Conservation (phyloP, 2,113 vertebrate genomes). For the Galbula dea region DNA sequence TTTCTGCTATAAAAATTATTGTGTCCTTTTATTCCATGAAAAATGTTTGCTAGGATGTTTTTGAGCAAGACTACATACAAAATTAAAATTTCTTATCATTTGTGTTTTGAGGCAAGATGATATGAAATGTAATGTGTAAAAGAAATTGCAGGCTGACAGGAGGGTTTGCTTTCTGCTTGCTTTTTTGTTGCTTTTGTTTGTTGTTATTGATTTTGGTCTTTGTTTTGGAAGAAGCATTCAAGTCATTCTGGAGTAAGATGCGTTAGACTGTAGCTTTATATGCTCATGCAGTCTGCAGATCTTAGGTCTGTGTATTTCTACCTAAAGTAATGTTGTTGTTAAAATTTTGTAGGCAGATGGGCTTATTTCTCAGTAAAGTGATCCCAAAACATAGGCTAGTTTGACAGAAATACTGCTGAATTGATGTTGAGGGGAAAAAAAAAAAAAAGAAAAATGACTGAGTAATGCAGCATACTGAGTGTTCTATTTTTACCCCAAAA, state of each 20-base stretch:
- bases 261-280: not conserved
- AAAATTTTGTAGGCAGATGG: slow-evolving; percentile 24
- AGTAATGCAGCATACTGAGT: not conserved
- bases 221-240: not conserved
- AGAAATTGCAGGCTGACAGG: not conserved
- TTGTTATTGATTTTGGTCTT: slow-evolving; percentile 10
- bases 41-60: not conserved
- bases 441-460: not conserved
- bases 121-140: not conserved
- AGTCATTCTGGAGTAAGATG: not conserved
- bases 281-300: not conserved
- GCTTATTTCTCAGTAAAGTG: slow-evolving; percentile 9
- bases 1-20: slow-evolving; percentile 14
- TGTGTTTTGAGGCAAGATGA: not conserved
- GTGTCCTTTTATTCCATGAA: slow-evolving; percentile 1
- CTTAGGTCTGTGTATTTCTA: not conserved
- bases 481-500: slow-evolving; percentile 27
- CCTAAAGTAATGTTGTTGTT: slow-evolving; percentile 6
- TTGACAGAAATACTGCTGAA: slow-evolving; percentile 13
- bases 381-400: slow-evolving; percentile 27
- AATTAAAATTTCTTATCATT: not conserved
- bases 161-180: not conserved
- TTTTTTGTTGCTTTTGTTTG: not conserved
- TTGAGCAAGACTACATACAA: not conserved
- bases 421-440: not conserved